Base-by-base conservation (phyloP, 2,888 invertebrate species). In the Dromius quadrimaculatus region DNA sequence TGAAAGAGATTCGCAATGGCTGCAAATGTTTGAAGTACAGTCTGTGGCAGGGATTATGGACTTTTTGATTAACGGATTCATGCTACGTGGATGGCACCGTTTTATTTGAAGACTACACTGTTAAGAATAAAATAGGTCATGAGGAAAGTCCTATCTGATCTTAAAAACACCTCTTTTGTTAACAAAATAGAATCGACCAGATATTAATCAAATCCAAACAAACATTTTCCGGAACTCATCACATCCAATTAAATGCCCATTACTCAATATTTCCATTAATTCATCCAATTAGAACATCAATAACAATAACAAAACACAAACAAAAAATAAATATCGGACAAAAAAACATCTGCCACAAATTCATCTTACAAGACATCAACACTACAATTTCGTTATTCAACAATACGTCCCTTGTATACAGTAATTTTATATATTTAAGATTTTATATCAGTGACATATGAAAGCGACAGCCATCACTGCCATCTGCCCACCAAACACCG, bases 381-480 rank as follows among this genome's bases (percentile, higher is more conserved):
- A 79, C 80, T 76, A 78, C 78, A 79, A 80, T 81, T 79, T 79
- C 72, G 72, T 69, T 59, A 64, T 72, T 73, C 74, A 76, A 77
- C 76, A 78, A 78, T 77, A 36, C 59, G 54, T 68, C 65, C 45
- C 72, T 75, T 78, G 79, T 80, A 79, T 79, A 80, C 78, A 79
- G 76, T 78, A 79, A 79, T 80, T 79, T 80, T 76, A 77, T 79
- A 77, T 76, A 77, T 78, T 77, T 77, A 78, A 78, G 76, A 78
- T 77, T 77, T 76, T 77, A 74, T 75, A 76, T 76, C 74, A 76
- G 38, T 78, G 79, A 78, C 78, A 78, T 75, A 74, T 78, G 74
- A 77, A 78, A 75, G 62, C 54, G 69, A 71, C 61, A 66, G 62
- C 17, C 45, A 47, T 23, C 66, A 66, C 66, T 19, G 41, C 41